Conservation (phyloP, 1,140 invertebrate species). For the Zaprionus ornatus region DNA sequence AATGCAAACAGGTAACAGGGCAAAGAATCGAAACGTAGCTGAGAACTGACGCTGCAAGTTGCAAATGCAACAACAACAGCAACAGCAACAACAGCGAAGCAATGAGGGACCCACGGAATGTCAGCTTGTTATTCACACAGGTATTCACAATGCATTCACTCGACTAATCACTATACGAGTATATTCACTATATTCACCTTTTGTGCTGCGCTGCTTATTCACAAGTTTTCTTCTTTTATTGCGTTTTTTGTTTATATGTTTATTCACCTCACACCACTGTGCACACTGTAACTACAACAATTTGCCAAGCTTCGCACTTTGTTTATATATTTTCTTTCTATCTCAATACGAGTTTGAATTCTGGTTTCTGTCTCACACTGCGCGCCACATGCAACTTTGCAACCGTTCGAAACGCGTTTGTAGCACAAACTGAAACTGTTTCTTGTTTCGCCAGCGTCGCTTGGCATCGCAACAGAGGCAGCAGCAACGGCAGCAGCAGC, state of each 20-base stretch:
- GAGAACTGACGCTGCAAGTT: conserved; percentile 42
- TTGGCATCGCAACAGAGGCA: background rate
- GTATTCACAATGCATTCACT: background rate
- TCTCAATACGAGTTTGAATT: conserved; percentile 35
- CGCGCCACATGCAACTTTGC: conserved; percentile 38
- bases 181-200: conserved; percentile 11
- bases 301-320: conserved; percentile 17
- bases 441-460: conserved; percentile 18
- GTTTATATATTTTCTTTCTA: conserved; percentile 23
- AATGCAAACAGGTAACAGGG: conserved; percentile 52
- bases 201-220: background rate
- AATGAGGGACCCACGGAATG: conserved; percentile 31
- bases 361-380: conserved; percentile 37
- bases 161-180: background rate
- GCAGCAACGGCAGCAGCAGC: background rate
- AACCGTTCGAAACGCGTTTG: conserved; percentile 77
- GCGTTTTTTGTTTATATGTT: background rate
- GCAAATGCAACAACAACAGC: conserved; percentile 3
- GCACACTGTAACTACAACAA: conserved; percentile 17
- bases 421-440: conserved; percentile 74
- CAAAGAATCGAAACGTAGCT: background rate
- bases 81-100: background rate
- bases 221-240: background rate
- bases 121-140: conserved; percentile 33
- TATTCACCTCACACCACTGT: conserved; percentile 32